Evolutionary conservation across 2,113 vertebrate genomes (phyloP).

Genomic region (Aepyceros melampus): DNA sequence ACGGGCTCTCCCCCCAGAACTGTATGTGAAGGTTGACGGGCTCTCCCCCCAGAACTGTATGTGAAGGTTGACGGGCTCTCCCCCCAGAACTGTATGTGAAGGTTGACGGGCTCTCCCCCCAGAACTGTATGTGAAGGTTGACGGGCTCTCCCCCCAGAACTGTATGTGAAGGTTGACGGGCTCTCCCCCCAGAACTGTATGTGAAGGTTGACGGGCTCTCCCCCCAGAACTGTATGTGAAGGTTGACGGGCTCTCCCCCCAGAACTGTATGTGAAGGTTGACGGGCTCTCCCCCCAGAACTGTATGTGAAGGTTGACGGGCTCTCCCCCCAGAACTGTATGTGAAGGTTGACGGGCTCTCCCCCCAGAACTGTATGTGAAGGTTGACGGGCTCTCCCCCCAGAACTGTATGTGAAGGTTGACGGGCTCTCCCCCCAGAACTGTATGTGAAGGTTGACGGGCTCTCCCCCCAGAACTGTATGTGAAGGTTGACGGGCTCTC

Average conservation of each 20-base stretch:
- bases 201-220: too few species aligned
- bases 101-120: background rate
- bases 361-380: rapidly evolving
- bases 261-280: rapidly evolving
- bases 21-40: too few species aligned
- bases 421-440: too few species aligned
- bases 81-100: rapidly evolving
- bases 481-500: too few species aligned
- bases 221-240: rapidly evolving
- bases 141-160: too few species aligned
- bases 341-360: too few species aligned
- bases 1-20: too few species aligned
- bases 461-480: background rate
- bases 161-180: too few species aligned
- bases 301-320: too few species aligned
- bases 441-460: too few species aligned
- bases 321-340: background rate
- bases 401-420: rapidly evolving
- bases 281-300: too few species aligned
- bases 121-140: rapidly evolving
- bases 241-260: background rate
- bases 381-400: background rate
- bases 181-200: background rate
- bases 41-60: background rate
- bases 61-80: too few species aligned